Percentiles rank a stretch among this genome's conserved stretches.
Evolutionary conservation across 2,113 vertebrate genomes (phyloP).

Genomic region (Pogona vitticeps): DNA sequence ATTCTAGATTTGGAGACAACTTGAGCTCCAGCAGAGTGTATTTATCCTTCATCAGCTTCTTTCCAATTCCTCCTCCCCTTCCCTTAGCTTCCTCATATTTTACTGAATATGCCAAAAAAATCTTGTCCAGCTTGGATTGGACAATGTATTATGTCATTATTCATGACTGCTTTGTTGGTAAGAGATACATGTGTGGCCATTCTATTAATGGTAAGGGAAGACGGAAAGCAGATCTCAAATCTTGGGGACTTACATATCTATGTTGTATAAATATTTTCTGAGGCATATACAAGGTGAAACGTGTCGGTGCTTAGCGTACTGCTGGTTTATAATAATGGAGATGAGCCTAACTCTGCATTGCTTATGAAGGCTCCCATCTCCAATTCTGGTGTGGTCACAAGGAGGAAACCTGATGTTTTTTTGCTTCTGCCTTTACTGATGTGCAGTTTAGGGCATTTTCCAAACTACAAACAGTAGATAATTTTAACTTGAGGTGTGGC

Average conservation of each 20-base stretch:
- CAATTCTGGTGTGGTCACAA: not conserved
- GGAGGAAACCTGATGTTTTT: not conserved
- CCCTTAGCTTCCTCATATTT: too few relatives aligned
- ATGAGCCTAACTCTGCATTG: not conserved
- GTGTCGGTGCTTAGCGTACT: not conserved
- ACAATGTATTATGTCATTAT: not conserved
- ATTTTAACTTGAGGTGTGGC: not conserved
- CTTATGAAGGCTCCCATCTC: not conserved
- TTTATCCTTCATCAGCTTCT: not conserved
- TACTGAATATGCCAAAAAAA: not conserved
- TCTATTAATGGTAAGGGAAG: not conserved
- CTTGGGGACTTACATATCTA: not conserved
- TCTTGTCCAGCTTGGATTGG: not conserved
- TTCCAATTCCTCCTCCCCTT: not conserved
- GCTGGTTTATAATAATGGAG: not conserved
- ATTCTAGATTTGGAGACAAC: too few relatives aligned
- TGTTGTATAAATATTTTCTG: not conserved
- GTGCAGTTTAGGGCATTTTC: not conserved
- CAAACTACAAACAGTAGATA: not conserved
- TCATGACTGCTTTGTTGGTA: not conserved
- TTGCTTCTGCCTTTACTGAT: not conserved
- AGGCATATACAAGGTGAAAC: not conserved
- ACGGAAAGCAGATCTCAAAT: not conserved
- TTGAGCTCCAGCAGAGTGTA: too few relatives aligned
- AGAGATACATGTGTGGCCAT: too few relatives aligned